Conservation (phyloP, 2,888 invertebrate genomes). For the Poecilobothrus nobilitatus region DNA sequence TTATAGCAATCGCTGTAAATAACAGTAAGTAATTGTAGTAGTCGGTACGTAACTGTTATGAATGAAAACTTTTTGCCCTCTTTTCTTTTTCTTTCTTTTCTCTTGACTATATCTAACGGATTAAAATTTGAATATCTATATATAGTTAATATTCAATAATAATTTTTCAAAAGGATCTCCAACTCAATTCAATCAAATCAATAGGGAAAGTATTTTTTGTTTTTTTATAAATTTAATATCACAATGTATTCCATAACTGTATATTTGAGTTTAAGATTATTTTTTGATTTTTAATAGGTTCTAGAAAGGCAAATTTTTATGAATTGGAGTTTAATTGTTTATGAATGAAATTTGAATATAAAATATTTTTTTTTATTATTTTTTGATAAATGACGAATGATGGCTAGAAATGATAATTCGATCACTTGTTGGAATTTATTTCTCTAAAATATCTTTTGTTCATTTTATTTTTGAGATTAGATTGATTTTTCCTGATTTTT, state of each 20-base stretch:
- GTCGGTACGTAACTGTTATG: background rate
- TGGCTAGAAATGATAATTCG: background rate
- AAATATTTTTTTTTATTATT: background rate
- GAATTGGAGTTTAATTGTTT: constrained; percentile 10
- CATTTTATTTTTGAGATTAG: background rate
- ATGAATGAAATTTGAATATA: constrained; percentile 1
- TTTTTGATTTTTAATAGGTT: background rate
- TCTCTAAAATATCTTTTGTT: no score
- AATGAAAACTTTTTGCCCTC: background rate
- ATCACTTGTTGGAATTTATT: background rate
- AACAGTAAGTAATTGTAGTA: background rate
- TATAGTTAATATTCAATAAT: background rate
- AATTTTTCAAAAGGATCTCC: background rate
- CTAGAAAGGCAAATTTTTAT: constrained; percentile 3
- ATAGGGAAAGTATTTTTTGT: background rate
- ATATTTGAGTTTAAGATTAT: no score
- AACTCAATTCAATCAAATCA: background rate
- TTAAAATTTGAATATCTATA: background rate
- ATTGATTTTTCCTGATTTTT: background rate
- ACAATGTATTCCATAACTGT: background rate
- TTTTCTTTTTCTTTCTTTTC: no score
- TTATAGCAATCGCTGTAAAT: background rate
- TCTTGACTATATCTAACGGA: no score
- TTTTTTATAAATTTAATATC: background rate
- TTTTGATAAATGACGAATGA: background rate